phyloP scores from a whole-genome alignment of 2,888 invertebrate species.

The Panopea generosa region DNA sequence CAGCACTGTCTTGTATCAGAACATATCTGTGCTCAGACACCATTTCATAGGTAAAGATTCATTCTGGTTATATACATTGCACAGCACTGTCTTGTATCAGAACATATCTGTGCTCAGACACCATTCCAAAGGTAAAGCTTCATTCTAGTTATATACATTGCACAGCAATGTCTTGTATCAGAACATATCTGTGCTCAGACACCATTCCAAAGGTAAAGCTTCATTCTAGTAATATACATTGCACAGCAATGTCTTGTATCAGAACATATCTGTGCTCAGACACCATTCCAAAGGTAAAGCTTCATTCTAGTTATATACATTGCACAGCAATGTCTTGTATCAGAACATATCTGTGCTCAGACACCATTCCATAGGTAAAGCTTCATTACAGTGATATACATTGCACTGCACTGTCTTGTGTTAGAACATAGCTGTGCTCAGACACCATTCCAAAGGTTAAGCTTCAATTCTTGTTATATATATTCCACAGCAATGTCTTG shows the following conservation, averaged over 20 bases:
- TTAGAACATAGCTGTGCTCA: constrained; percentile 55
- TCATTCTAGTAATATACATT: constrained; percentile 55
- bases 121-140: constrained; percentile 54
- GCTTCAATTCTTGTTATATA: constrained; percentile 54
- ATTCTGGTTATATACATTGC: constrained; percentile 68
- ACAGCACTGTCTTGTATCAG: constrained; percentile 44
- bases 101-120: constrained; percentile 49
- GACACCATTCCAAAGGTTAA: constrained; percentile 54
- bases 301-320: background rate
- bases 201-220: constrained; percentile 50
- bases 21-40: constrained; percentile 53
- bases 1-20: constrained; percentile 44
- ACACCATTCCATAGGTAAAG: background rate
- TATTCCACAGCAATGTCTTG: constrained; percentile 54
- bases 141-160: constrained; percentile 55
- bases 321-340: constrained; percentile 25
- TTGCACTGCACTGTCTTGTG: constrained; percentile 34
- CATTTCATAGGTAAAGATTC: constrained; percentile 52
- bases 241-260: constrained; percentile 49
- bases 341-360: constrained; percentile 53
- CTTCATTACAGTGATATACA: too few relatives aligned
- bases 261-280: constrained; percentile 55
- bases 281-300: background rate
- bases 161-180: constrained; percentile 48
- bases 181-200: constrained; percentile 50